Evolutionary conservation across 2,113 vertebrate species (phyloP).

Genomic region (Cichladusa arquata): DNA sequence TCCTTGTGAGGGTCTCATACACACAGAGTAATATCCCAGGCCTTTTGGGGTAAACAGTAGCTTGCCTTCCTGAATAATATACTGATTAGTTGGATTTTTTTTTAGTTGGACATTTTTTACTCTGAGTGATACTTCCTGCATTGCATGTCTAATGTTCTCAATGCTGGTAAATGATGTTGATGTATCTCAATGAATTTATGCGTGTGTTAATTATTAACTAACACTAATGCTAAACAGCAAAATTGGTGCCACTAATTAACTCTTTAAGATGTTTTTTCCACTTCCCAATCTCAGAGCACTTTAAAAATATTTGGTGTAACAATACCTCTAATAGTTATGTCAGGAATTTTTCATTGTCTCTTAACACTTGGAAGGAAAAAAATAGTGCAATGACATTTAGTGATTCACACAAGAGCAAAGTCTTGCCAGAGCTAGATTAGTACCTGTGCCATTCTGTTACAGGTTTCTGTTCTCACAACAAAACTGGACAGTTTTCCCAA

Average conservation of each 20-base stretch:
- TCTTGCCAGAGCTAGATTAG: not conserved
- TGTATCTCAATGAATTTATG: not conserved
- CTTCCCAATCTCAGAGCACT: not conserved
- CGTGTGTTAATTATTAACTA: fast-evolving
- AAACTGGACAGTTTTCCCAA: not conserved
- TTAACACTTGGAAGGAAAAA: not conserved
- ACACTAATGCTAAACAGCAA: not conserved
- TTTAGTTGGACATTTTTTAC: not conserved
- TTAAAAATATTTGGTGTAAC: not conserved
- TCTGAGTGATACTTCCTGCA: not conserved
- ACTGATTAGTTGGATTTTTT: not conserved
- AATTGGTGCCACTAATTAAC: not conserved
- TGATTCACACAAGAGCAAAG: not conserved
- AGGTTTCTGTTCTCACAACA: not conserved
- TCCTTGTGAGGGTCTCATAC: not conserved
- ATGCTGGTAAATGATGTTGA: not conserved
- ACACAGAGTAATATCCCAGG: not conserved
- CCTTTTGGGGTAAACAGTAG: not conserved
- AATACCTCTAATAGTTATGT: not conserved
- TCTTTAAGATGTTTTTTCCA: not conserved
- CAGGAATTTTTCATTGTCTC: not conserved
- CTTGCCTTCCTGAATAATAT: not conserved
- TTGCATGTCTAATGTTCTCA: not conserved
- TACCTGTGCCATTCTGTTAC: not conserved
- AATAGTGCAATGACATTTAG: not conserved